Conservation (phyloP, 2,113 vertebrate genomes). For the Dromas ardeola region DNA sequence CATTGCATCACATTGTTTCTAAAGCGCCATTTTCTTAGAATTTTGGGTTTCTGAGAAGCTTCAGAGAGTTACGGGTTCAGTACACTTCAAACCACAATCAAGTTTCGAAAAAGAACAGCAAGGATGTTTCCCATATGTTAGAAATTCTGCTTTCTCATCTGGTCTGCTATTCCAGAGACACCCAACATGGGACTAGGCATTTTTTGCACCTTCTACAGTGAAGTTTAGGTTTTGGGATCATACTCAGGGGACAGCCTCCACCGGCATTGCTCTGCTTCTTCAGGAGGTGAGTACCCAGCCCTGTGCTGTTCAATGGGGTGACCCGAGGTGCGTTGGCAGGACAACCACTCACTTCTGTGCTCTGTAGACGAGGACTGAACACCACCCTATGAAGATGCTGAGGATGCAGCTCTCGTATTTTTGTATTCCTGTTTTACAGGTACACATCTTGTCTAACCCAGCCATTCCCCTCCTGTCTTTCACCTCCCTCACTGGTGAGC, state of each 20-base stretch:
- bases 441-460: background rate
- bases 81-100: background rate
- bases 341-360: background rate
- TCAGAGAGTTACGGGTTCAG: background rate
- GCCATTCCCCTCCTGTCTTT: background rate
- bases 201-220: background rate
- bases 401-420: background rate
- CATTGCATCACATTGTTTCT: background rate
- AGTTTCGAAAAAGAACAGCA: background rate
- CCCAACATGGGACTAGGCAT: background rate
- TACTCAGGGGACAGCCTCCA: background rate
- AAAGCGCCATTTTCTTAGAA: background rate
- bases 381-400: background rate
- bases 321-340: fast-evolving
- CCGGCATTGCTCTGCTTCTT: background rate
- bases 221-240: background rate
- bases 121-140: background rate
- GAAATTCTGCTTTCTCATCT: background rate
- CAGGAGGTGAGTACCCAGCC: background rate
- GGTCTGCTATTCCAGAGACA: background rate
- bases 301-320: fast-evolving
- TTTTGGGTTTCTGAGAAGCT: background rate
- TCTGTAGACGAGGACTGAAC: background rate
- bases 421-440: background rate
- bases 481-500: background rate